These are phyloP conservation scores for Marcusenius ussheri DNA, from an alignment of 2,113 vertebrate genomes.

Conservation along the genomic window DNA sequence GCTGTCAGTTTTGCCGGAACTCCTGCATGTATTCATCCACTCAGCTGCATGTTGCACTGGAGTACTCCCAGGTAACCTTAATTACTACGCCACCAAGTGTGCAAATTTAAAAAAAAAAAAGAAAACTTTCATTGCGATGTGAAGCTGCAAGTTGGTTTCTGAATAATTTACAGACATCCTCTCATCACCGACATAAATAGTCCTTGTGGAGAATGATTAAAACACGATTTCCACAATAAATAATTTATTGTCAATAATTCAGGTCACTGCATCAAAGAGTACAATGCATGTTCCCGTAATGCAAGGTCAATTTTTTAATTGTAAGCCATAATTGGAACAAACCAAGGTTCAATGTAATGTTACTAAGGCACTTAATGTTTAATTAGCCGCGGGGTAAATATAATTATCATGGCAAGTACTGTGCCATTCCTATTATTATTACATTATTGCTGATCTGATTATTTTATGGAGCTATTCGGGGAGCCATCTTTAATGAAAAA, in stretches of 20 bases:
- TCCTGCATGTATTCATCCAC: background rate
- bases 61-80: background rate
- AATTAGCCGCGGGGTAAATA: conserved; percentile 30
- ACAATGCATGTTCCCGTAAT: conserved; percentile 6
- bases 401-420: conserved; percentile 18
- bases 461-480: conserved; percentile 5
- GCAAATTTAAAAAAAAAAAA: too few species aligned
- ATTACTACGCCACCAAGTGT: background rate
- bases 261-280: conserved; percentile 10
- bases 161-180: background rate
- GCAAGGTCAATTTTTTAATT: conserved; percentile 26
- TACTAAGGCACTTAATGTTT: conserved; percentile 22
- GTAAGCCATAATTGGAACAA: conserved; percentile 33
- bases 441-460: conserved; percentile 28
- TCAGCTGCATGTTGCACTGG: background rate
- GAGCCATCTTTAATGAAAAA: conserved; percentile 8
- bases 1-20: background rate
- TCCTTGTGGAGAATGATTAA: background rate
- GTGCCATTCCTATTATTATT: conserved; percentile 14
- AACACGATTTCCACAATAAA: conserved; percentile 18
- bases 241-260: conserved; percentile 7
- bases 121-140: background rate
- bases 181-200: background rate
- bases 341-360: conserved; percentile 27
- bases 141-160: background rate